Base-by-base conservation (phyloP, 1,140 invertebrate genomes). In the Ips nitidus region DNA sequence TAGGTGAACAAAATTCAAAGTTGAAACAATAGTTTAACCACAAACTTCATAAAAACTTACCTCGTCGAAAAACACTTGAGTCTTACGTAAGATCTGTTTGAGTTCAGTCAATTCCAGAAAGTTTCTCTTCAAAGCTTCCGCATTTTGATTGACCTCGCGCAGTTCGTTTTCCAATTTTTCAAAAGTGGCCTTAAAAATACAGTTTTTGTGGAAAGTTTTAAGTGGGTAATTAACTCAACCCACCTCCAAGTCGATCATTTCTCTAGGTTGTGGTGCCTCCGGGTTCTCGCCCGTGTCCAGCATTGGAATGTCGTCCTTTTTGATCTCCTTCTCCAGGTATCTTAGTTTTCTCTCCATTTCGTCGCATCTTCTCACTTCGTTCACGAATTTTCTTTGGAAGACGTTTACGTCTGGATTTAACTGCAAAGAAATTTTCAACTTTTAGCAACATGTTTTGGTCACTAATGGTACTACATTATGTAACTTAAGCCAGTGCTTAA, bases 161-260 rank as follows among this genome's bases (percentile, higher is more conserved):
- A 98, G 81, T 80, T 98, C 95, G 79, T 95, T 95, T 82, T 98
- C 96, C 6, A 97, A 80, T 80, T 98, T 97, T 80, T 98, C 95
- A 82, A 98, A 97, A 0, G 94, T 97, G 1, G 94, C 94, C 92
- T 94, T 76, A 22, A 83, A 78, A 70, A 60, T 53, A 71, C 22
- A 22, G 22, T 22, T 22, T 22, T 22, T 22, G 22, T 22, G 22
- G 22, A 22, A 22, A 22, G 22, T 22, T 22, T 22, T 22, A 71
- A 65, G 65, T n/a, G n/a, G n/a, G 45, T 47, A 2, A 47, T 68
- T 22, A 41, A 55, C 4, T n/a, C 62, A 55, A 38, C 37, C 36
- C 82, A 94, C 94, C 87, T 99, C 98, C 53, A 99, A 84, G 84
- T 99, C 98, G 75, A 99, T 98, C 96, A 99, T 99, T 83, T 99